phyloP scores from a whole-genome alignment of 2,113 vertebrate genomes.

The Gallinago undulata region DNA sequence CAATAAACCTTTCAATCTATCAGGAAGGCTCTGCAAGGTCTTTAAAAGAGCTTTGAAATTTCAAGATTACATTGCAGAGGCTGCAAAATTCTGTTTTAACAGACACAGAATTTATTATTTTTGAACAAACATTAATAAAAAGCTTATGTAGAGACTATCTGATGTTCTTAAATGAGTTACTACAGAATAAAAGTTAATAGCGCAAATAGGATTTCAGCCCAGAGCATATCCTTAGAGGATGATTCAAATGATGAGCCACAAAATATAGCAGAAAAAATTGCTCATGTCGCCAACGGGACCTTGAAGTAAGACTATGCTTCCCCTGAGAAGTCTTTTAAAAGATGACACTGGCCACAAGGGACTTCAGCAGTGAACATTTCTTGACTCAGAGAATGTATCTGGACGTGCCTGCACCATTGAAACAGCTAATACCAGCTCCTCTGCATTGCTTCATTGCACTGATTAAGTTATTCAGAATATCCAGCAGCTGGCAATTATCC shows the following conservation, averaged over 20 bases:
- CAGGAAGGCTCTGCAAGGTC: background rate
- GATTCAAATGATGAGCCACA: slow-evolving; percentile 9
- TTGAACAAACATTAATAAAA: slow-evolving; percentile 42
- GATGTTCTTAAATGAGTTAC: background rate
- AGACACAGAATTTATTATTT: background rate
- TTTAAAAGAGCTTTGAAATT: background rate
- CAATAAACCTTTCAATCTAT: background rate
- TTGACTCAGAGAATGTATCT: background rate
- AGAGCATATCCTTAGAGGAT: slow-evolving; percentile 4
- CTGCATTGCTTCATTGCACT: background rate
- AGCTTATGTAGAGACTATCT: background rate
- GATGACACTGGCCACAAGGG: slow-evolving; percentile 2
- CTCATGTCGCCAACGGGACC: background rate
- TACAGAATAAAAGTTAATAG: slow-evolving; percentile 22
- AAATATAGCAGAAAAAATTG: background rate
- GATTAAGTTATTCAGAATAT: background rate
- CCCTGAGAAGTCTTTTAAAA: slow-evolving; percentile 11
- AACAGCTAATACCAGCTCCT: background rate
- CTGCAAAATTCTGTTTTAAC: background rate
- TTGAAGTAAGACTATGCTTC: background rate
- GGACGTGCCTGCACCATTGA: background rate
- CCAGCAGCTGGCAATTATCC: background rate
- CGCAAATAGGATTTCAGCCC: slow-evolving; percentile 35
- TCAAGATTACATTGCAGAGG: slow-evolving; percentile 25
- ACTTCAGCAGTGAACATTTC: background rate